A percentile compares a stretch with the other conserved stretches of the same genome.
Conservation (phyloP, 2,888 invertebrate species). For the Acanthacorydalis orientalis region DNA sequence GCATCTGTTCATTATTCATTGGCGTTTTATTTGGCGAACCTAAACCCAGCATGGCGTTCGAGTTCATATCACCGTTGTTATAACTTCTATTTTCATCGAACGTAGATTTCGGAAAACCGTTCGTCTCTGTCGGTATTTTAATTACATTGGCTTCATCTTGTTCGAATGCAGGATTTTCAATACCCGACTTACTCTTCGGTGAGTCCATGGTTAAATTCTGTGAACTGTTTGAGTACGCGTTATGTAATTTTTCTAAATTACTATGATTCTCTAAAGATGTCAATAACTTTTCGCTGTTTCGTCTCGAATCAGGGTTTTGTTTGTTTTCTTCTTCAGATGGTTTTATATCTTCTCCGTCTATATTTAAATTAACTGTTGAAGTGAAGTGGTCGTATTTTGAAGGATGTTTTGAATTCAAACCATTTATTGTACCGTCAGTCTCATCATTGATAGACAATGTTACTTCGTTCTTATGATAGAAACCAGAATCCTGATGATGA, state of each 20-base stretch:
- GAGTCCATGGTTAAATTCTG: conserved; percentile 20
- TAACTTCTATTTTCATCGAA: conserved; percentile 21
- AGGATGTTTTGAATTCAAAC: conserved; percentile 11
- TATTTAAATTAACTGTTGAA: conserved; percentile 24
- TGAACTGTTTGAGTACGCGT: conserved; percentile 18
- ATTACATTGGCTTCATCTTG: conserved; percentile 27
- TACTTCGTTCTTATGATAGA: conserved; percentile 26
- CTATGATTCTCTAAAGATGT: conserved; percentile 19
- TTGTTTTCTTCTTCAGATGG: conserved; percentile 5
- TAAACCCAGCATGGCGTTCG: conserved; percentile 14
- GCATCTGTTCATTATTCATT: conserved; percentile 18
- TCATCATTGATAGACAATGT: conserved; percentile 25
- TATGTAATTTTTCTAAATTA: conserved; percentile 23
- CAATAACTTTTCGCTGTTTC: background rate
- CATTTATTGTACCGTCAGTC: conserved; percentile 10
- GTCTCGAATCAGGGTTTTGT: background rate
- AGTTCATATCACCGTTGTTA: conserved; percentile 20
- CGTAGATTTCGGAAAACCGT: conserved; percentile 17
- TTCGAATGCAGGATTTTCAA: conserved; percentile 28
- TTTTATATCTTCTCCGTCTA: conserved; percentile 17
- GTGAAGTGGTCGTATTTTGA: conserved; percentile 23
- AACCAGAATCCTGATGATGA: conserved; percentile 7
- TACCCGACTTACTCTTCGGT: conserved; percentile 20
- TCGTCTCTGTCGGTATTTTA: conserved; percentile 23
- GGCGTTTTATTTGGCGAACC: conserved; percentile 15